phyloP scores from a whole-genome alignment of 2,797 vertebrate genomes.

The Melanotaenia boesemani region DNA sequence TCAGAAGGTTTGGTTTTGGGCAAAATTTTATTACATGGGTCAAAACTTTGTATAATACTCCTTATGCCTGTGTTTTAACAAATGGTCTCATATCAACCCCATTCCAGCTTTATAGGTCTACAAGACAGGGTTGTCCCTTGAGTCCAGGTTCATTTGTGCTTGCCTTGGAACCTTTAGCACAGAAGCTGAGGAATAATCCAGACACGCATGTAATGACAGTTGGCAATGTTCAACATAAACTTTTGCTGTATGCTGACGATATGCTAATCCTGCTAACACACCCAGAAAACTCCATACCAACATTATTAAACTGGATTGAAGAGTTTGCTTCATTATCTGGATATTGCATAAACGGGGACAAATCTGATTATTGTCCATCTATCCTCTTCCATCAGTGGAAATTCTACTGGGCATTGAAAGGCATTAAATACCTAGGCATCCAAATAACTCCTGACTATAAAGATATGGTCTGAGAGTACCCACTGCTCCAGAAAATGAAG shows the following conservation, averaged over 20 bases:
- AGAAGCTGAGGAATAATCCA: neutral
- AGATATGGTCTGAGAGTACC: neutral
- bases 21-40: too few relatives aligned
- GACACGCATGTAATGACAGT: neutral
- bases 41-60: too few relatives aligned
- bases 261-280: neutral
- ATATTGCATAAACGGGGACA: neutral
- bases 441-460: neutral
- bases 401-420: neutral
- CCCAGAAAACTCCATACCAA: neutral
- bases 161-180: neutral
- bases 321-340: neutral
- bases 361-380: neutral
- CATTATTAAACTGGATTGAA: neutral
- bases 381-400: neutral
- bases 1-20: too few relatives aligned
- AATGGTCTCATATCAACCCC: too few relatives aligned
- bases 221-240: neutral
- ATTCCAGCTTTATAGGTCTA: too few relatives aligned
- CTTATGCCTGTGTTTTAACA: too few relatives aligned
- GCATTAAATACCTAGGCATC: neutral
- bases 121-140: too few relatives aligned
- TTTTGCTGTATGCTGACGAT: neutral
- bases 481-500: neutral
- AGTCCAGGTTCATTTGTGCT: neutral